Evolutionary conservation across 2,113 vertebrate genomes (phyloP).

Genomic region (Austrofundulus limnaeus): DNA sequence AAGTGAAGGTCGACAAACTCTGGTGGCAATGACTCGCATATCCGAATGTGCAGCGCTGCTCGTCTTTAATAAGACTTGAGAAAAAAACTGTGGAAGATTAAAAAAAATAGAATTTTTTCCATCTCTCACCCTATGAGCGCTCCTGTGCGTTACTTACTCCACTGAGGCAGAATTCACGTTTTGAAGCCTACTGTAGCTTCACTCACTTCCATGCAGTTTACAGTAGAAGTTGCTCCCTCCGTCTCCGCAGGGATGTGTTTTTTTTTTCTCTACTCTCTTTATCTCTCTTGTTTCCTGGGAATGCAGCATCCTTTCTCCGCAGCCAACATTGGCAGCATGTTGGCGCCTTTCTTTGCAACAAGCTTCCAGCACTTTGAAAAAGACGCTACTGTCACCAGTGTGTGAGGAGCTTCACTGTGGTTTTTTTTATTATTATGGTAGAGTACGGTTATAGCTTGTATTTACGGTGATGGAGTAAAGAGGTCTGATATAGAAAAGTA

Average conservation of each 20-base stretch:
- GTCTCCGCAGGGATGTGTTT: slow-evolving; percentile 50
- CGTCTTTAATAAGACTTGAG: slow-evolving; percentile 69
- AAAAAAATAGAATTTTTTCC: slow-evolving; percentile 15
- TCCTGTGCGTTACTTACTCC: slow-evolving; percentile 40
- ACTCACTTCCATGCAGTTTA: slow-evolving; percentile 45
- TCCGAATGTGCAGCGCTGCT: slow-evolving; percentile 56
- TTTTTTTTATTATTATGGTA: slow-evolving; percentile 38
- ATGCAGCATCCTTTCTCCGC: slow-evolving; percentile 59
- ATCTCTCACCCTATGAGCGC: slow-evolving; percentile 19
- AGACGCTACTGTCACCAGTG: slow-evolving; percentile 59
- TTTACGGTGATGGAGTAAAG: slow-evolving; percentile 41
- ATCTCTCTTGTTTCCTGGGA: slow-evolving; percentile 60
- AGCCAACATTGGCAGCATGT: slow-evolving; percentile 62
- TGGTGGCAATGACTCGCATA: too few relatives aligned
- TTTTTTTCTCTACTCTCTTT: slow-evolving; percentile 59
- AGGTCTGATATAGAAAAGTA: slow-evolving; percentile 44
- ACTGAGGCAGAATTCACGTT: slow-evolving; percentile 35
- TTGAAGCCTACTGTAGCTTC: slow-evolving; percentile 42
- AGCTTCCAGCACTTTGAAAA: slow-evolving; percentile 58
- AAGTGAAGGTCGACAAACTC: too few relatives aligned
- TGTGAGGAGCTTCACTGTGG: slow-evolving; percentile 45
- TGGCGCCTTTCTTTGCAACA: slow-evolving; percentile 58
- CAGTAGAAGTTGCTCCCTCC: slow-evolving; percentile 54
- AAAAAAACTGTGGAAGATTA: slow-evolving; percentile 65
- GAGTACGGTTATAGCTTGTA: slow-evolving; percentile 23